Evolutionary conservation across 1,140 invertebrate genomes (phyloP), one percentile per base, ranked within the genome.

Genomic region (Trachelipus rathkii): DNA sequence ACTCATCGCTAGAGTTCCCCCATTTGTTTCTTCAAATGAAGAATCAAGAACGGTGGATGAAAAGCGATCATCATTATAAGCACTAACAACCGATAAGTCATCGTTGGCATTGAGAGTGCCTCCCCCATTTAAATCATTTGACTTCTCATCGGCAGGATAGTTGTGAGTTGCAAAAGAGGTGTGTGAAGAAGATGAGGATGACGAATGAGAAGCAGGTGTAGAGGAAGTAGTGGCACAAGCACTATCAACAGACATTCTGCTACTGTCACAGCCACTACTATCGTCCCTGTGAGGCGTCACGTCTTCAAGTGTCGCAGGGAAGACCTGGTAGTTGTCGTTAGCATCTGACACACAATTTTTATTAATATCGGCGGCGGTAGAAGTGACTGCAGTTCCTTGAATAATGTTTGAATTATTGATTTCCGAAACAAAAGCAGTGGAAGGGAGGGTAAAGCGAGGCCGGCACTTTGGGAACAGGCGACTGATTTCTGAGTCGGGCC

Each of bases 391-490:
- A 13, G 73, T 68, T 75, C 60, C 83, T 82, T 84, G 80, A 21
- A 85, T 85, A 74, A 81, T 82, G 79, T 77, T 83, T 72, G 84
- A 79, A 77, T 88, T 85, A 73, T 87, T 86, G 85, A 89, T 89
- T 53, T 43, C 60, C 2, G 69, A 74, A 60, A 85, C 76, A 74
- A 78, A 44, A 74, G 71, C 78, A 77, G 79, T 69, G 72, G 79
- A 78, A 75, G 77, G 69, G 75, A 74, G 77, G 76, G 79, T 73
- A 72, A 75, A 77, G 84, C 89, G 87, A 77, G 91, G 91, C 80
- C 91, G 88, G 86, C 91, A 93, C 89, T 92, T 92, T 80, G 92
- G 91, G 86, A 93, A 93, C 79, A 93, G 88, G 84, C 90, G 89
- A 82, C 90, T 91, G 85, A 93, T 92, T 85, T 91, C 89, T 77